Evolutionary conservation across 2,888 invertebrate genomes (phyloP).

Genomic region (Mactromeris polynyma): DNA sequence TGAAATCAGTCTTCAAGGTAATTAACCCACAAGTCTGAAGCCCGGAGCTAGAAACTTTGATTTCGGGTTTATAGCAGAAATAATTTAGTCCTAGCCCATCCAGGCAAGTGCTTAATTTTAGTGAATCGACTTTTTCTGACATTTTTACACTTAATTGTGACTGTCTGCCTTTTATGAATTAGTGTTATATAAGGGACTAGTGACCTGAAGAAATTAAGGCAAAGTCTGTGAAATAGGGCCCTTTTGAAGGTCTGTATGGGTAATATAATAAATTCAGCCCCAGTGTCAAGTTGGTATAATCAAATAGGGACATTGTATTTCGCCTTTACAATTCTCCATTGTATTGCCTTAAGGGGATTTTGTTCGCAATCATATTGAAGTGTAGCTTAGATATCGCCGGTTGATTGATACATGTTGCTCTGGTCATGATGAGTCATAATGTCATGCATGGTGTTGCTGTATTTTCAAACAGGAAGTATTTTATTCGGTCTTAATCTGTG

Average conservation of each 20-base stretch:
- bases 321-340: neutral
- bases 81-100: no score
- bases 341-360: conserved; percentile 3
- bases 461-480: neutral
- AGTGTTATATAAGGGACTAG: no score
- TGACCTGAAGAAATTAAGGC: no score
- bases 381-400: neutral
- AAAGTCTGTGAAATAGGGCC: neutral
- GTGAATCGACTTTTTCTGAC: neutral
- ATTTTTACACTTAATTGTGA: no score
- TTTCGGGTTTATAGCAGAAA: no score
- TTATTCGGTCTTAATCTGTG: neutral
- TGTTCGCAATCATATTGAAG: neutral
- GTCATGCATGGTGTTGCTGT: neutral
- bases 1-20: no score
- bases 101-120: no score
- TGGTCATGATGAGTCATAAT: neutral
- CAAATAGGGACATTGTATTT: neutral
- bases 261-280: neutral
- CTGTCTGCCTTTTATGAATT: no score
- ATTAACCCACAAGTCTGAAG: no score
- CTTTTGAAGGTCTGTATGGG: neutral
- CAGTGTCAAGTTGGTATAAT: neutral
- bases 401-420: neutral
- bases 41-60: no score